These are phyloP conservation scores for Hemibagrus wyckioides DNA, from an alignment of 2,113 vertebrate species.

Conservation along the genomic window DNA sequence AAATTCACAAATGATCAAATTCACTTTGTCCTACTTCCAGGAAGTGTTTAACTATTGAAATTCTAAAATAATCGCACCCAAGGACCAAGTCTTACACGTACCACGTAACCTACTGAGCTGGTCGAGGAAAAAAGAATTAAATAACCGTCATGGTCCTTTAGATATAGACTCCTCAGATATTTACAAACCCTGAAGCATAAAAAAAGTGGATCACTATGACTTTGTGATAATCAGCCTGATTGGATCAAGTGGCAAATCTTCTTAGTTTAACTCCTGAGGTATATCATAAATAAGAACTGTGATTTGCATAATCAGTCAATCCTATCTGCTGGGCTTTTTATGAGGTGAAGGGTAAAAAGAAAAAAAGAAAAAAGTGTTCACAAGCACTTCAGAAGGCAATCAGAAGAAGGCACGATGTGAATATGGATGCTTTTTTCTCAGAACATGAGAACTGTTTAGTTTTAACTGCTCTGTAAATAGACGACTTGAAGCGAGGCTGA, in stretches of 20 bases:
- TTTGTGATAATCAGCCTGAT: slow-evolving; percentile 19
- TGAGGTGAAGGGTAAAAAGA: background rate
- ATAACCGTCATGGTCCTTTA: background rate
- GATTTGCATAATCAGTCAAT: slow-evolving; percentile 47
- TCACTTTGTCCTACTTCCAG: background rate
- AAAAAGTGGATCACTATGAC: background rate
- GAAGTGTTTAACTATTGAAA: slow-evolving; percentile 5
- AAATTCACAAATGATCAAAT: too few species aligned
- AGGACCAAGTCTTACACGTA: background rate
- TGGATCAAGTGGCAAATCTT: slow-evolving; percentile 42
- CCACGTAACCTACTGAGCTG: background rate
- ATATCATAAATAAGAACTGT: slow-evolving; percentile 17
- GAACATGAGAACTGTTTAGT: slow-evolving; percentile 21
- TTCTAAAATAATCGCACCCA: background rate
- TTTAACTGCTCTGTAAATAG: slow-evolving; percentile 23
- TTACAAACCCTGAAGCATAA: slow-evolving; percentile 1
- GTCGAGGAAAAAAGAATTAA: background rate
- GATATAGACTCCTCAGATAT: background rate
- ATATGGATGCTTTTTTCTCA: slow-evolving; percentile 19
- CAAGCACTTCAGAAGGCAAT: background rate
- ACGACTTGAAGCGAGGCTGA: background rate
- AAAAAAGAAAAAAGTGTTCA: slow-evolving; percentile 16
- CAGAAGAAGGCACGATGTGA: background rate
- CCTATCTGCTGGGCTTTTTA: slow-evolving; percentile 35
- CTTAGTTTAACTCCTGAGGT: slow-evolving; percentile 10